Evolutionary conservation across 2,113 vertebrate genomes (phyloP), one percentile per base, ranked within the genome.

Genomic region (Chaetodon trifascialis): DNA sequence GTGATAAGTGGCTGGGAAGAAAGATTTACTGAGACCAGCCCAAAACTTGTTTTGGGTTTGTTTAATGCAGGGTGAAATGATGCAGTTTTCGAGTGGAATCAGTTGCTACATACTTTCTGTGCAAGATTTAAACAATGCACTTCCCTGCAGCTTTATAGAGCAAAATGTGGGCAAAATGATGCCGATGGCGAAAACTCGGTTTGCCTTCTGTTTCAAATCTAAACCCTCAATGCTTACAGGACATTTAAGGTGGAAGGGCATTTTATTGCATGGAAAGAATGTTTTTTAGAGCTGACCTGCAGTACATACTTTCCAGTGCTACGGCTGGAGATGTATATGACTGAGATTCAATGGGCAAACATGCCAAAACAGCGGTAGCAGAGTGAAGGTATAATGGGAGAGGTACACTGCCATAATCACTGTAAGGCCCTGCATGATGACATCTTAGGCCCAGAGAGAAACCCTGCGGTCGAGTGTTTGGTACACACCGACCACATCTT

Each of bases 331-430:
- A 91, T 82, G 83, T 82, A 89, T 90, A 88, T 84, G 89, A 91
- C 89, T 88, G 84, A 85, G 81, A 91, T 86, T 86, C 87, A 86
- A 56, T 62, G 79, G 64, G 76, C 86, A 92, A 94, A 91, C 86
- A 89, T 83, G 90, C 87, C 86, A 90, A 90, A 92, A 87, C 66
- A 80, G 86, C 63, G 85, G 82, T 79, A 86, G 87, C 76, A 63
- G 76, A 92, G 86, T 82, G 80, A 91, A 94, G 92, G 88, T 93
- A 94, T 94, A 93, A 93, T 91, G 89, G 92, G 91, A 93, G 92
- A 95, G 91, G 92, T 93, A 91, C 90, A 88, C 93, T 93, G 86
- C 93, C 86, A 95, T 93, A 93, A 94, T 95, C 92, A 90, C 93
- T 89, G 89, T 88, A 89, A 86, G 86, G 87, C 89, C 79, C 73